Base-by-base conservation (phyloP, 2,888 invertebrate species). In the Drosophila greeni region DNA sequence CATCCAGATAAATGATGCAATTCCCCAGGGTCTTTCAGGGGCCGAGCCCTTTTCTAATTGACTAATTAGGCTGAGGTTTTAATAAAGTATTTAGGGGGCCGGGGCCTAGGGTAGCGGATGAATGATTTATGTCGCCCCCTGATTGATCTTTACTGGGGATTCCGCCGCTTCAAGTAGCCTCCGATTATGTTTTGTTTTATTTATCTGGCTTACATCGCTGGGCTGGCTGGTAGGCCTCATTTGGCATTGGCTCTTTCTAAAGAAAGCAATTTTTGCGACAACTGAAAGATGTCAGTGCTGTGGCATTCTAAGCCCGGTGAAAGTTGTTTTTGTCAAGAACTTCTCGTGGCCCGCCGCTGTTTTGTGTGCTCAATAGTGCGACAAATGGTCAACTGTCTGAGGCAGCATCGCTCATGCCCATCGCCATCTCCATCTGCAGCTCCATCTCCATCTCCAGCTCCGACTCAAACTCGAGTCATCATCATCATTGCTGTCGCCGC, bases 311-410 rank as follows among this genome's bases (percentile, higher is more conserved):
- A 82, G 70, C 69, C 26, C 68, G 74, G 74, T 72, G 78, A 85
- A 85, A 82, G 82, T 81, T 73, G 85, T 84, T 73, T 62, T 78
- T 82, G 71, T 80, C 76, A 71, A 82, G 84, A 84, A 83, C 73
- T 74, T 81, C 74, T 47, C 77, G 75, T 76, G 70, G 76, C 72
- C 55, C 29, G 47, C 23, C 48, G 59, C 51, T 62, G 51, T 51
- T 51, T 61, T 43, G 52, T 62, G 62, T 62, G 62, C 62, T 68
- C 68, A 70, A 67, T 67, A 64, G 66, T 66, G 51, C 51, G 45
- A 57, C 66, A 65, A 57, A 57, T 66, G 57, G 45, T 47, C 40
- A 67, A 61, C 60, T 61, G 68, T 52, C 67, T 55, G 24, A 43
- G 45, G 45, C 52, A 43, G 31, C 60, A 45, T 49, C 48, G 29